Evolutionary conservation across 2,888 invertebrate genomes (phyloP).

Genomic region (Dasysyrphus tricinctus): DNA sequence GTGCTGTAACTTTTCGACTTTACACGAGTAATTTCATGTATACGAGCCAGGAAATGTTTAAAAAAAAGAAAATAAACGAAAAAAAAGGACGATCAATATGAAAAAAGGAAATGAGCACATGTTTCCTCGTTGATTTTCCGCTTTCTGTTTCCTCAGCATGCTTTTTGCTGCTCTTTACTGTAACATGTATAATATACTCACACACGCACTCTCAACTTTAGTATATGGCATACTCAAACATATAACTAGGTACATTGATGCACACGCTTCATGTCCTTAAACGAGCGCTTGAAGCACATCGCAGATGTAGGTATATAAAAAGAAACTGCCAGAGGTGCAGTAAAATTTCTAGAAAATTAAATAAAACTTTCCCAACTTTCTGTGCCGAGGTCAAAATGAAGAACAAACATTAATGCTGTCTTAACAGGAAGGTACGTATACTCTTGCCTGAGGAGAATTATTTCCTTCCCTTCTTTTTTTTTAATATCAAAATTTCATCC

Average conservation of each 20-base stretch:
- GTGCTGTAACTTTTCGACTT: constrained; percentile 55
- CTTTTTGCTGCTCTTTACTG: constrained; percentile 14
- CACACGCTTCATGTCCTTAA: constrained; percentile 21
- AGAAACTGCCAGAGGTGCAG: constrained; percentile 17
- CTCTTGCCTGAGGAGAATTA: constrained; percentile 7
- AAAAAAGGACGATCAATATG: constrained; percentile 16
- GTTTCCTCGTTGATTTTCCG: constrained; percentile 52
- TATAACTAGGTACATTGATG: no score
- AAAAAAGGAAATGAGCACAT: constrained; percentile 40
- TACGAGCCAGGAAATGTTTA: constrained; percentile 24
- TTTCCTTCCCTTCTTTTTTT: constrained; percentile 5
- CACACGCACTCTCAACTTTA: constrained; percentile 22
- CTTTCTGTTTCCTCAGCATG: constrained; percentile 25
- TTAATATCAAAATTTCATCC: constrained; percentile 9
- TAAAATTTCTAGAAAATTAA: constrained; percentile 39
- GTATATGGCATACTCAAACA: no score
- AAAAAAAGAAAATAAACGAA: constrained; percentile 9
- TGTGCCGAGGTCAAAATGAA: constrained; percentile 51
- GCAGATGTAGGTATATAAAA: neutral
- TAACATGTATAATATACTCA: neutral
- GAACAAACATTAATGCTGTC: constrained; percentile 40
- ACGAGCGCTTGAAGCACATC: neutral
- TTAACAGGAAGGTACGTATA: constrained; percentile 20
- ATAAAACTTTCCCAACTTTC: constrained; percentile 55
- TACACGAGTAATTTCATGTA: constrained; percentile 47